Percentiles rank a stretch among this genome's conserved stretches.
Evolutionary conservation across 1,140 invertebrate genomes (phyloP).

Genomic region (Papilio xuthus): DNA sequence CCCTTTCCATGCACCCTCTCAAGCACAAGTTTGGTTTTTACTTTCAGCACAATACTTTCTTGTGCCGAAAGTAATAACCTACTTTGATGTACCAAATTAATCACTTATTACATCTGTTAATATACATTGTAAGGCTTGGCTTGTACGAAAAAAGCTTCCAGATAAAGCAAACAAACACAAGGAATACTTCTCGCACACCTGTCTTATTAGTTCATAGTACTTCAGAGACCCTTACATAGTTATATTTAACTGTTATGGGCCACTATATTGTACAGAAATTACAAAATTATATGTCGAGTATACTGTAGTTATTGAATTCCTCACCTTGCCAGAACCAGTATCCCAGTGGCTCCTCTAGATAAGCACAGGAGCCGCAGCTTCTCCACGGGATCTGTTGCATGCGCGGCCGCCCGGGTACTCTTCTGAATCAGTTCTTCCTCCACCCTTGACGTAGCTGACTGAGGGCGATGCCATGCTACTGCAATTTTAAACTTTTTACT

Average conservation of each 20-base stretch:
- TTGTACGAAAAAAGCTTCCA: too few relatives aligned
- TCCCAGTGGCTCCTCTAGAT: conserved; percentile 92
- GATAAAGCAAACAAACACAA: neutral
- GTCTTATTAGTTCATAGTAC: neutral
- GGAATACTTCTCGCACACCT: neutral
- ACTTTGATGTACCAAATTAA: too few relatives aligned
- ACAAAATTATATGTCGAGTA: neutral
- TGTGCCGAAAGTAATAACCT: too few relatives aligned
- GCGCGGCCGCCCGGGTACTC: conserved; percentile 83
- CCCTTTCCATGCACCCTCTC: too few relatives aligned
- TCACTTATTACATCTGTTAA: too few relatives aligned
- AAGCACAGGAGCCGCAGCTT: conserved; percentile 92
- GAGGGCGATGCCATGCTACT: conserved; percentile 85
- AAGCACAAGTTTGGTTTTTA: too few relatives aligned
- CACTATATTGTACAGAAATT: too few relatives aligned
- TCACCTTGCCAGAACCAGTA: conserved; percentile 84
- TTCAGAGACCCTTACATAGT: neutral
- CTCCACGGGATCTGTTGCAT: conserved; percentile 90
- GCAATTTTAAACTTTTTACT: conserved; percentile 60
- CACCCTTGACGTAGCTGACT: conserved; percentile 88
- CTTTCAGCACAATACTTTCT: too few relatives aligned
- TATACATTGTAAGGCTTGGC: too few relatives aligned
- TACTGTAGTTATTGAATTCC: neutral
- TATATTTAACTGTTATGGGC: too few relatives aligned
- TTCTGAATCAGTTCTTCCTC: conserved; percentile 92